Evolutionary conservation across 92 coral and sea anemone genomes (phyloP).

Genomic region (Umimayanthus chanpuru): DNA sequence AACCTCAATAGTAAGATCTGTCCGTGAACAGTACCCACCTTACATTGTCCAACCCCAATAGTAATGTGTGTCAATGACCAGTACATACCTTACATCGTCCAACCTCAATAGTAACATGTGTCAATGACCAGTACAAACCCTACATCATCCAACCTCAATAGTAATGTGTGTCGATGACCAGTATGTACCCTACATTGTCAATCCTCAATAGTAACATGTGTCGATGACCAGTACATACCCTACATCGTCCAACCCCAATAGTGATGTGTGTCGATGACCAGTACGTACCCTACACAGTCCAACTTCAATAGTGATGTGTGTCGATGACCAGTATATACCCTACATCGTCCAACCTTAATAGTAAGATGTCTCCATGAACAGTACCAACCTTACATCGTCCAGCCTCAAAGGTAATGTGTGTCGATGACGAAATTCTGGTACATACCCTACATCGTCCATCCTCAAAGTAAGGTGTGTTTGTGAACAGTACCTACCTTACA

Average conservation of each 20-base stretch:
- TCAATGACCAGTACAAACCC: not conserved
- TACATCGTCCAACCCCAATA: not conserved
- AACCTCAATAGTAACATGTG: slow-evolving; percentile 50
- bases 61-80: not conserved
- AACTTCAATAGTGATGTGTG: slow-evolving; percentile 84
- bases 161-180: not conserved
- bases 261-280: not conserved
- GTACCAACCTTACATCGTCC: slow-evolving; percentile 87
- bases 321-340: not conserved
- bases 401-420: slow-evolving; percentile 88
- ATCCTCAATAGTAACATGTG: slow-evolving; percentile 83
- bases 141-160: not conserved
- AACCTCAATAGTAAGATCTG: slow-evolving; percentile 84
- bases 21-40: not conserved
- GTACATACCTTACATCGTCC: too few species aligned
- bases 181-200: slow-evolving; percentile 86
- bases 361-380: not conserved
- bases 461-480: too few species aligned
- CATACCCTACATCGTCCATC: too few species aligned
- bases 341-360: not conserved
- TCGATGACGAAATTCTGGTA: too few species aligned
- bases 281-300: slow-evolving; percentile 89
- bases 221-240: not conserved
- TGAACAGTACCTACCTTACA: slow-evolving; percentile 72
- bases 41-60: not conserved